Conservation (phyloP, 92 coral and sea anemone genomes). For the Siderastrea siderea region DNA sequence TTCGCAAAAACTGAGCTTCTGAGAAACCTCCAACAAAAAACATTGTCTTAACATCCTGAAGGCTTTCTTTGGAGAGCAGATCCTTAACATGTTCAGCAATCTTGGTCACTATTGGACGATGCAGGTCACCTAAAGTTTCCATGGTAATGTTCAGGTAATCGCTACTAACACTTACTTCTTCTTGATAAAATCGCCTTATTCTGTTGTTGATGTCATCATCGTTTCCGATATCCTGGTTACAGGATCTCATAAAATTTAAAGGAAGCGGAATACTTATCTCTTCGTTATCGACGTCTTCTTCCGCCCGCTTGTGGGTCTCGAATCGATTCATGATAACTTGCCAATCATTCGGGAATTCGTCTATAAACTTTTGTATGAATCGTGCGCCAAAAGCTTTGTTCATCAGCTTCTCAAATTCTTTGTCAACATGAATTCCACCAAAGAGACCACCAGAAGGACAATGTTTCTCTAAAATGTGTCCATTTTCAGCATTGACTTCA, state of each 20-base stretch:
- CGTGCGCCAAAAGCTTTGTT: slow-evolving; percentile 14
- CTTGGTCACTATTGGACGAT: slow-evolving; percentile 32
- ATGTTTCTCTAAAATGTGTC: slow-evolving; percentile 34
- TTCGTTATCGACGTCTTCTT: slow-evolving; percentile 21
- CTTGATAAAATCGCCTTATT: not conserved
- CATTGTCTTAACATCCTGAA: slow-evolving; percentile 44
- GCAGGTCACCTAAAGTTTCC: slow-evolving; percentile 23
- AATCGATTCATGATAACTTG: slow-evolving; percentile 43
- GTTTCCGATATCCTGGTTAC: slow-evolving; percentile 11
- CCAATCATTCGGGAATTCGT: slow-evolving; percentile 52
- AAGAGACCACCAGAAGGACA: slow-evolving; percentile 50
- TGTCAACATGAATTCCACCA: slow-evolving; percentile 51
- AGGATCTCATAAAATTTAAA: slow-evolving; percentile 33
- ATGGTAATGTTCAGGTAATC: slow-evolving; percentile 45
- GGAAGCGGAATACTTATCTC: slow-evolving; percentile 54
- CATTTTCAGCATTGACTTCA: slow-evolving; percentile 28
- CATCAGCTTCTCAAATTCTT: slow-evolving; percentile 34
- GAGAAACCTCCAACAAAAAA: slow-evolving; percentile 63
- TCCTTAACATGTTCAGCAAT: slow-evolving; percentile 1
- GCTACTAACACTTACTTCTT: slow-evolving; percentile 26
- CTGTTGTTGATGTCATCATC: slow-evolving; percentile 19
- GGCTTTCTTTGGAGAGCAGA: slow-evolving; percentile 7
- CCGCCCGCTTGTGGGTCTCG: slow-evolving; percentile 49
- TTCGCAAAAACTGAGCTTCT: slow-evolving; percentile 45
- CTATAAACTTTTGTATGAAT: slow-evolving; percentile 5